Base-by-base conservation (phyloP, 2,888 invertebrate species). In the Listrodromus nycthemerus region DNA sequence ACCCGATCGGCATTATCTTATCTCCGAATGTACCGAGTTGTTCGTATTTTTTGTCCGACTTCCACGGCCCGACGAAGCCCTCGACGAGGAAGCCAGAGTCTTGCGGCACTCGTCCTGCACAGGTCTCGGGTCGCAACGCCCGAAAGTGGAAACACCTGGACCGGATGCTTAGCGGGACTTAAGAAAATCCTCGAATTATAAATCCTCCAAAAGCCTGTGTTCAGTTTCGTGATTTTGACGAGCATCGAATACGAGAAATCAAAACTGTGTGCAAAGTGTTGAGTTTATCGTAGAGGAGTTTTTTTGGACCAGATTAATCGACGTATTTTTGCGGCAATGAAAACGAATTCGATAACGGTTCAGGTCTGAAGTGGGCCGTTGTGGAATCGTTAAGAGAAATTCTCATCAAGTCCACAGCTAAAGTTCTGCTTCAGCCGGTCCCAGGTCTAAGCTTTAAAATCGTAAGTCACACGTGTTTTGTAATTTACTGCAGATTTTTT, bases 131-230 rank as follows among this genome's bases (percentile, higher is more conserved):
- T 77, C 80, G 73, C 77, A 80, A 77, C 74, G 77, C 65, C 48
- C 69, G 74, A 84, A 80, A 84, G 84, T 78, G 77, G 74, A 78
- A 84, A 84, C 84, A 84, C 84, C 84, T 84, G 84, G 84, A 84
- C 84, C 84, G 84, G 84, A 84, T 84, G 84, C 78, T 84, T 80
- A 55, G 70, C 76, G 70, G 80, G 74, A 80, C 69, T 77, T 21
- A 61, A 69, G 65, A 81, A 77, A 74, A 63, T 84, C 55, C 45
- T 73, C 24, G 16, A 65, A 80, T 78, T 70, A 63, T 81, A 65
- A 74, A 70, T 78, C 77, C 74, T 63, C 27, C 19, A 19, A 2
- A 33, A 16, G 37, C 21, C 50, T 61, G 37, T 37, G 4, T 48
- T 10, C 21, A 21, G 61, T n/a, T 58, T 41, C 66, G 21, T 52